Evolutionary conservation across 2,888 invertebrate species (phyloP), one percentile per base, ranked within the genome.

Genomic region (Cantharis lateralis): DNA sequence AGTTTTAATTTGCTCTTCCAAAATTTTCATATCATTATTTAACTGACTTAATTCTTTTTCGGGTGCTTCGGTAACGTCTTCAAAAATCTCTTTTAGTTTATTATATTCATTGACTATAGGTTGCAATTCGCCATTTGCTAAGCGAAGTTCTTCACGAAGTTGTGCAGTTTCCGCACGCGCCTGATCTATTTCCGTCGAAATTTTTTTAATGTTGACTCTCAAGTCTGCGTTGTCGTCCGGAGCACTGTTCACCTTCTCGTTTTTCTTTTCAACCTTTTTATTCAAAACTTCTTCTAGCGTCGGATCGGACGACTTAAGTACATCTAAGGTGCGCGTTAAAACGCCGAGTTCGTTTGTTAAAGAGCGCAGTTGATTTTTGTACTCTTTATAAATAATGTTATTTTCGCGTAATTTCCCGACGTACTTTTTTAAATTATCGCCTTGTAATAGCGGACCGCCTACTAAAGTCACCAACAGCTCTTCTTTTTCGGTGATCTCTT

Each of bases 371-470:
- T 95, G 94, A 69, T 93, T 91, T 83, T 95, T 90, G 86, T 94
- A 94, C 85, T 94, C 92, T 89, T 96, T 96, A 87, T 96, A 96
- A 10, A 93, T 89, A 9, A 93, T 93, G 85, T 95, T 95, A 86
- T 95, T 95, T 71, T 93, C 93, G 76, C 96, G 91, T 78, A 97
- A 88, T 81, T 94, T 93, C 84, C 93, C 93, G 15, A 97, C 95
- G 87, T 96, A 96, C 81, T 93, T 92, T 87, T 96, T 96, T 85
- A 96, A 92, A 88, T 96, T 95, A 79, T 95, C 95, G 24, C 95
- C 95, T 82, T 94, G 91, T 18, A 95, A 89, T 16, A 94, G 91
- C 74, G 93, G 92, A 78, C 93, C 93, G 3, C 94, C 94, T 64
- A 91, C 81, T 13, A 82, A 74, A 66, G 82, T 80, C 18, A 78